Percentiles rank a stretch among this genome's conserved stretches.
phyloP scores from a whole-genome alignment of 1,140 invertebrate species.

The Habropoda laboriosa region DNA sequence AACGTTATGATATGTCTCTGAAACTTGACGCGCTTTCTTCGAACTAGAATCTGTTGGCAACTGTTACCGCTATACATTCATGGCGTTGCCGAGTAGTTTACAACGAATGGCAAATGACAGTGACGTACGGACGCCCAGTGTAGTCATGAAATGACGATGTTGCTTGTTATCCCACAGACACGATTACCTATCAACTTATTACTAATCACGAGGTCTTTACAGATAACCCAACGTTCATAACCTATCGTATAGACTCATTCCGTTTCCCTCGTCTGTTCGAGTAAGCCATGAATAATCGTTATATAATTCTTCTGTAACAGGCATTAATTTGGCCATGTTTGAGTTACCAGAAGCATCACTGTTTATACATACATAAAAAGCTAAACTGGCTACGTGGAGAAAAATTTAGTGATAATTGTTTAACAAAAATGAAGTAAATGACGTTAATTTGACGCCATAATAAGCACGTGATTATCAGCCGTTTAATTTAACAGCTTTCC shows the following conservation, averaged over 20 bases:
- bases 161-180: constrained; percentile 49
- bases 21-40: constrained; percentile 39
- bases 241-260: constrained; percentile 47
- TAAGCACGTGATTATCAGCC: background rate
- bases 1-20: background rate
- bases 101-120: constrained; percentile 35
- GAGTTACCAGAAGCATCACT: background rate
- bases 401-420: background rate
- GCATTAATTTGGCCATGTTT: constrained; percentile 20
- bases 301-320: constrained; percentile 57
- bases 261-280: constrained; percentile 20
- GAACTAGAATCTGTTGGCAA: constrained; percentile 26
- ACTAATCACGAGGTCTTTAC: constrained; percentile 71
- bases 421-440: background rate
- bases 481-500: background rate
- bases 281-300: constrained; percentile 39
- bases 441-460: background rate
- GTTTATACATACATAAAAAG: background rate
- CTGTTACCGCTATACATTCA: constrained; percentile 1
- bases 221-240: constrained; percentile 72
- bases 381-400: background rate
- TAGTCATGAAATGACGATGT: constrained; percentile 36
- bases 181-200: constrained; percentile 71
- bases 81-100: constrained; percentile 21
- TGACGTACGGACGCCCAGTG: constrained; percentile 9